Evolutionary conservation across 2,888 invertebrate genomes (phyloP).

Genomic region (Nasonovia ribisnigri): DNA sequence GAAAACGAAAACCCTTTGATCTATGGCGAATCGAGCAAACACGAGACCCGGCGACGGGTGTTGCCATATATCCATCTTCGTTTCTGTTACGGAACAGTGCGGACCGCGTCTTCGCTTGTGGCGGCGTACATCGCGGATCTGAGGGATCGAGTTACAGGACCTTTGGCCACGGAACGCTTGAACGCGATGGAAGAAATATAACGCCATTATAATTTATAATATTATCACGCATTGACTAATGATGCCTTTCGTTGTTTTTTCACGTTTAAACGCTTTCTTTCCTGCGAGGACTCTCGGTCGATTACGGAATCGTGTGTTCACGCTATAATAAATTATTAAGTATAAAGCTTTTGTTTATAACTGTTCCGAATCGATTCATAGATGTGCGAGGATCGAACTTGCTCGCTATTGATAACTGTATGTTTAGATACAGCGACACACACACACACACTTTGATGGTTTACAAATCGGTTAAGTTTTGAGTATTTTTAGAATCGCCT

Average conservation of each 20-base stretch:
- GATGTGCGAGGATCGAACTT: not conserved
- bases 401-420: not conserved
- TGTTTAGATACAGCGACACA: not conserved
- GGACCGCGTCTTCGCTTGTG: not conserved
- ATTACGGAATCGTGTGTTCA: not conserved
- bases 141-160: not conserved
- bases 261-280: not conserved
- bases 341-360: not conserved
- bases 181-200: not conserved
- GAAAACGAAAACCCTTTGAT: conserved; percentile 52
- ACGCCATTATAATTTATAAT: not conserved
- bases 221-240: not conserved
- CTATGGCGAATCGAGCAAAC: conserved; percentile 30
- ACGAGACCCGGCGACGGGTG: not conserved
- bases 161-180: not conserved
- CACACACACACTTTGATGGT: not conserved
- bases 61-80: not conserved
- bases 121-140: not conserved
- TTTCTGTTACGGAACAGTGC: not conserved
- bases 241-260: not conserved
- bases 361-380: not conserved
- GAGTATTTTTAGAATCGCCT: conserved; percentile 49
- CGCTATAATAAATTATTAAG: too few relatives aligned
- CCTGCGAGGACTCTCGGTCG: not conserved
- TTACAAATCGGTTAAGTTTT: conserved; percentile 15